phyloP scores from a whole-genome alignment of 2,888 invertebrate genomes.

The Clusia tigrina region DNA sequence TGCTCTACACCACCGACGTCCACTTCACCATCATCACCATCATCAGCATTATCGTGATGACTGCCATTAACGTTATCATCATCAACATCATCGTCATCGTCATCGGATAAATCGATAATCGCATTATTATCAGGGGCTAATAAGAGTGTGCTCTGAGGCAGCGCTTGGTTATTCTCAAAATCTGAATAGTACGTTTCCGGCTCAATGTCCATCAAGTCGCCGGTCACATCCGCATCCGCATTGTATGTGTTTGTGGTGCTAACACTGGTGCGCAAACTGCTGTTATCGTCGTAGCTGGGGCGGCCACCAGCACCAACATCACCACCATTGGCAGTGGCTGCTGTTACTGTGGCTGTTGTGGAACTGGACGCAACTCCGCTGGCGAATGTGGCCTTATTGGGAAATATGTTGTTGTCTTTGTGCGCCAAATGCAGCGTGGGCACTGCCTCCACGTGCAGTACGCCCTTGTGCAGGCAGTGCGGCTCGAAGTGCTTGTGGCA shows the following conservation, averaged over 20 bases:
- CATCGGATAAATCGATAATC: constrained; percentile 21
- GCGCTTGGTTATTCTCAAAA: constrained; percentile 13
- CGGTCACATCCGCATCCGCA: constrained; percentile 19
- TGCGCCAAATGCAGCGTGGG: constrained; percentile 53
- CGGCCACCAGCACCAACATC: background rate
- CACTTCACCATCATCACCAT: background rate
- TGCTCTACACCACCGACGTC: no score
- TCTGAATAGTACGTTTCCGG: constrained; percentile 38
- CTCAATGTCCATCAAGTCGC: constrained; percentile 34
- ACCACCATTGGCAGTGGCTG: background rate
- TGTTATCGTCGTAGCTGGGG: constrained; percentile 24
- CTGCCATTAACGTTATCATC: constrained; percentile 20
- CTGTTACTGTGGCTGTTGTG: constrained; percentile 22
- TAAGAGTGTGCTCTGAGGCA: constrained; percentile 24
- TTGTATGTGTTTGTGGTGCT: constrained; percentile 18
- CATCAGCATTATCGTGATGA: background rate
- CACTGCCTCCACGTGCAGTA: constrained; percentile 47
- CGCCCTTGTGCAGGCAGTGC: constrained; percentile 39
- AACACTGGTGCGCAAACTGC: constrained; percentile 25
- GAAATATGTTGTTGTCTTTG: constrained; percentile 48
- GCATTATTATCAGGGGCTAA: constrained; percentile 17
- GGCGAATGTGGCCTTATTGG: constrained; percentile 35
- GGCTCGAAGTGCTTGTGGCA: constrained; percentile 50
- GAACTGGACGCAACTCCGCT: constrained; percentile 7
- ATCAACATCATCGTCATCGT: constrained; percentile 24